phyloP scores from a whole-genome alignment of 2,113 vertebrate species.

The Dicerorhinus sumatrensis region DNA sequence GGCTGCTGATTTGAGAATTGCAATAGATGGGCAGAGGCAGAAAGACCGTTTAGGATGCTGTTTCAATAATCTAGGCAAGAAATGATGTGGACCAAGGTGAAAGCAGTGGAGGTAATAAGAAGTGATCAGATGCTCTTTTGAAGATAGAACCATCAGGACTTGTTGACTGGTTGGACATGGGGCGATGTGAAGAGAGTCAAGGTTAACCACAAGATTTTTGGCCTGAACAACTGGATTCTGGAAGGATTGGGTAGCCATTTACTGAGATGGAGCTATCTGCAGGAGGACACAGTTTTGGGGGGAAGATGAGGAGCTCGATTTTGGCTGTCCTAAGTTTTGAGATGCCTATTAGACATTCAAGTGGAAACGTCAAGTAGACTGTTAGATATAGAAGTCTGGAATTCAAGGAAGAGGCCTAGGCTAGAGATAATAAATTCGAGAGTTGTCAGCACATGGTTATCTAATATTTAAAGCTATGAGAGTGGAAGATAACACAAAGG shows the following conservation, averaged over 20 bases:
- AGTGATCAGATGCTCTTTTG: slow-evolving; percentile 19
- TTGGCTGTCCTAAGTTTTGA: background rate
- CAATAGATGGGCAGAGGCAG: background rate
- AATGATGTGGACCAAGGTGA: background rate
- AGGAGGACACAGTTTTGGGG: background rate
- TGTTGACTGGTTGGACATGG: background rate
- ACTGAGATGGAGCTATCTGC: background rate
- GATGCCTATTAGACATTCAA: background rate
- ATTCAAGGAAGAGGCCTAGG: background rate
- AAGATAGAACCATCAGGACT: background rate
- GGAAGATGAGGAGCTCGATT: background rate
- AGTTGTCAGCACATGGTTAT: background rate
- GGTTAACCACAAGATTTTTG: slow-evolving; percentile 32
- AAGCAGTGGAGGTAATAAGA: background rate
- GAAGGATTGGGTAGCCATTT: background rate
- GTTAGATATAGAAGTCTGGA: background rate
- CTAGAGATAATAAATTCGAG: slow-evolving; percentile 25
- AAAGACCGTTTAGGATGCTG: background rate
- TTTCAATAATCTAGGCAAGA: slow-evolving; percentile 28
- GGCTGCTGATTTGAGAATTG: slow-evolving; percentile 22
- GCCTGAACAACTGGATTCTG: slow-evolving; percentile 20
- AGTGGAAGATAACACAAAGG: background rate
- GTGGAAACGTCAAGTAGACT: background rate
- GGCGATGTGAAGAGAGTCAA: background rate
- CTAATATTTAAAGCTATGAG: slow-evolving; percentile 25